Conservation (phyloP, 2,888 invertebrate genomes). For the Sclerodermus sp. region DNA sequence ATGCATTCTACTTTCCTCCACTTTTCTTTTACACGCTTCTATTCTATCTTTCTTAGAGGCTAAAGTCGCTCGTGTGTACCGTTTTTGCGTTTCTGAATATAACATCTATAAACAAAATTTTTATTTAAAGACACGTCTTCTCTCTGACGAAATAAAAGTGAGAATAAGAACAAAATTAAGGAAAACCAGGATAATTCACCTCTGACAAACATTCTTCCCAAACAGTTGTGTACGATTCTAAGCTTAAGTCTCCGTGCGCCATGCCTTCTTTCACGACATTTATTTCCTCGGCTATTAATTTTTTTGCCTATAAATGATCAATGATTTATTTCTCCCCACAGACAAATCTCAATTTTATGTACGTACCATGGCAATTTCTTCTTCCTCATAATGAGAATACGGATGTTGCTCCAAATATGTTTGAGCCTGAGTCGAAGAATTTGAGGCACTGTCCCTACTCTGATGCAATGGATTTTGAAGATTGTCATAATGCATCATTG, state of each 20-base stretch:
- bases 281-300: slow-evolving; percentile 79
- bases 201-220: slow-evolving; percentile 97
- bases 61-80: slow-evolving; percentile 91
- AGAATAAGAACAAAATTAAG: neutral
- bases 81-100: slow-evolving; percentile 87
- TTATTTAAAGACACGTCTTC: too few species aligned
- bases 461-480: slow-evolving; percentile 71
- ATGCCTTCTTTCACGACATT: slow-evolving; percentile 87
- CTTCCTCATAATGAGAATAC: slow-evolving; percentile 72
- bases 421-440: slow-evolving; percentile 66
- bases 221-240: slow-evolving; percentile 91
- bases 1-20: slow-evolving; percentile 91
- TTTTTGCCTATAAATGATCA: slow-evolving; percentile 60
- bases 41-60: slow-evolving; percentile 95
- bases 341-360: neutral
- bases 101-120: slow-evolving; percentile 72
- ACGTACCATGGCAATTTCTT: slow-evolving; percentile 65
- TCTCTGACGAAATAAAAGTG: too few species aligned
- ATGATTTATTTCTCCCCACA: neutral
- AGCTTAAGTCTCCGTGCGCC: slow-evolving; percentile 91
- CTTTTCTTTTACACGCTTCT: slow-evolving; percentile 87
- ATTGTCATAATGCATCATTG: slow-evolving; percentile 91
- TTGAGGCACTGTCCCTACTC: slow-evolving; percentile 63
- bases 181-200: slow-evolving; percentile 57
- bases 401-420: slow-evolving; percentile 86